Evolutionary conservation across 2,113 vertebrate species (phyloP), one percentile per base, ranked within the genome.

Genomic region (Atrichornis clamosus): DNA sequence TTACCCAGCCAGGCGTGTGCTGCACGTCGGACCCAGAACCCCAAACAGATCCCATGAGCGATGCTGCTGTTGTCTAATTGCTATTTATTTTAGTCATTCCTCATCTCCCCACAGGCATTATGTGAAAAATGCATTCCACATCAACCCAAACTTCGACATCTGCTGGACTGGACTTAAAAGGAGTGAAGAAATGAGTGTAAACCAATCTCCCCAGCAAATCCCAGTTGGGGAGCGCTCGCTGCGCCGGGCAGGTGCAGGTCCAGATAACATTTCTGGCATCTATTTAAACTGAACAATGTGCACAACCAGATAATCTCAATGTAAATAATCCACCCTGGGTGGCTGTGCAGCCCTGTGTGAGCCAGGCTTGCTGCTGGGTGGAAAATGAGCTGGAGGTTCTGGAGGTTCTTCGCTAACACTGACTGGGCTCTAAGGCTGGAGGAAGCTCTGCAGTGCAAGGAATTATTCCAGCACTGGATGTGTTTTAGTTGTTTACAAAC

Each of bases 261-360:
- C 95, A 98, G 98, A 98, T 98, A 97, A 96, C 97, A 97, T 98
- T 98, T 98, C 98, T 98, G 98, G 98, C 97, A 98, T 98, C 98
- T 98, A 97, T 98, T 98, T 98, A 98, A 98, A 98, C 98, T 98
- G 95, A 97, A 96, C 97, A 98, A 88, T 96, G 96, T 96, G 97
- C 96, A 97, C 96, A 96, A 97, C 15, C 94, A 97, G 97, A 94
- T 97, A 93, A 98, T 97, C 97, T 97, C 97, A 97, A 93, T 97
- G 98, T 97, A 97, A 98, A 98, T 98, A 97, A 97, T 97, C 96
- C 96, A 97, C 88, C 83, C 58, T 49, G 95, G 93, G 68, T 41
- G 79, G 75, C 92, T 96, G 93, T 63, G 90, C 93, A 87, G 96
- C 84, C 44, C 7, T 18, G 56, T 7, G 46, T 11, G 58, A 26